Evolutionary conservation across 2,797 vertebrate genomes (phyloP).

Genomic region (Rhynchonycteris naso): DNA sequence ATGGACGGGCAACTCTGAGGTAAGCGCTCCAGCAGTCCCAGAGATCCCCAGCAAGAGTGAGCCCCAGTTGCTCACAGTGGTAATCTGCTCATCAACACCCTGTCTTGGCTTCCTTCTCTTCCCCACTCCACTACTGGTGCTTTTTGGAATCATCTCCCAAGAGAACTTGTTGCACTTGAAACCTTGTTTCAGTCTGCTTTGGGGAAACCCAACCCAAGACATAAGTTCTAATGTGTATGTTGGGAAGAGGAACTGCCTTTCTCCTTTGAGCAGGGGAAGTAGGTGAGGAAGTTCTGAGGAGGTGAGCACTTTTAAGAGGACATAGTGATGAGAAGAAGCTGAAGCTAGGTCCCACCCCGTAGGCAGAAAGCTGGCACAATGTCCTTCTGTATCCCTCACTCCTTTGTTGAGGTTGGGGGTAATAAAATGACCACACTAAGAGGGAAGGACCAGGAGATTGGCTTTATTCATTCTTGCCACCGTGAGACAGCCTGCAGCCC

Average conservation of each 20-base stretch:
- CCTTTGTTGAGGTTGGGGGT: background rate
- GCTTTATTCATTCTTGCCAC: background rate
- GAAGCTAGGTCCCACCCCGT: background rate
- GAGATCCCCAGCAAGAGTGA: background rate
- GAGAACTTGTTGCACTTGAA: background rate
- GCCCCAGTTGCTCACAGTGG: background rate
- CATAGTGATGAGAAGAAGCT: background rate
- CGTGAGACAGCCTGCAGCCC: background rate
- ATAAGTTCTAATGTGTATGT: background rate
- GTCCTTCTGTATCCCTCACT: background rate
- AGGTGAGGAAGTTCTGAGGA: background rate
- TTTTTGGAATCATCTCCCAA: background rate
- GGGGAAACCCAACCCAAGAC: background rate
- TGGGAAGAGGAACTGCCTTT: background rate
- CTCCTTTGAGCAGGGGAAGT: background rate
- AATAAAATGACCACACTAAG: background rate
- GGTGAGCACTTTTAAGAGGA: background rate
- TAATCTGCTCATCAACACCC: background rate
- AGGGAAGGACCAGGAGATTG: background rate
- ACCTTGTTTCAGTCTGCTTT: background rate
- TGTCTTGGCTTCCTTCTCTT: background rate
- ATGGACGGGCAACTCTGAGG: rapidly evolving
- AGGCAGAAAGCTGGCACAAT: background rate
- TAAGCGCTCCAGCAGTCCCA: background rate
- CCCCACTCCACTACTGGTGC: background rate